Evolutionary conservation across 2,797 vertebrate species (phyloP), one percentile per base, ranked within the genome.

Genomic region (Spondyliosoma cantharus): DNA sequence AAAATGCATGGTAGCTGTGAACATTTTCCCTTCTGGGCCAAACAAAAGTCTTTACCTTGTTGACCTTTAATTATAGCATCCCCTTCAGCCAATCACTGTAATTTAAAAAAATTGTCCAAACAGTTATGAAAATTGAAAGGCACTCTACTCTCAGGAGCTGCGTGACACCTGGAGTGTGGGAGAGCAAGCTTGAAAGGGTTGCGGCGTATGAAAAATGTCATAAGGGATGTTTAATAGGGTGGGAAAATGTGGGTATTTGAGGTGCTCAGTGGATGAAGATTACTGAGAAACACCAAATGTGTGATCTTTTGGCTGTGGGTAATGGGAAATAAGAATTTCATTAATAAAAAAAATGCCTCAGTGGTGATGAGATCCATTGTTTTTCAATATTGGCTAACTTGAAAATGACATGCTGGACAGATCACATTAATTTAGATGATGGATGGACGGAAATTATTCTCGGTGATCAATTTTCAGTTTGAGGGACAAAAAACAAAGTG

Each of bases 51-150:
- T 63, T 13, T 22, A 64, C 80, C 77, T 76, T 32, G 46, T 63
- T 77, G 82, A 85, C 76, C 72, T 72, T 52, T 37, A 76, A 72
- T 81, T 69, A 80, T 4, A 60, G 20, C 48, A 11, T 45, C 12
- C 53, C 77, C 48, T 68, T 27, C 2, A 73, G 76, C n/a, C 50
- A 67, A 29, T 24, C 46, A 24, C 27, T 45, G 4, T 42, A 65
- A 84, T 64, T 77, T 53, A 0, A 68, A 65, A 65, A 82, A 74
- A 74, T 0, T 7, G 46, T 4, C 17, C 15, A 20, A 78, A 62
- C 9, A 63, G 62, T 70, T 42, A 19, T 17, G 27, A 70, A 76
- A 60, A 80, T 15, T 49, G 52, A 37, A 74, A 13, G 42, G n/a
- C 13, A 74, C 53, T 54, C 82, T 45, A 78, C 58, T 58, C 19